phyloP scores from a whole-genome alignment of 2,888 invertebrate genomes.

The Geotrupes spiniger region DNA sequence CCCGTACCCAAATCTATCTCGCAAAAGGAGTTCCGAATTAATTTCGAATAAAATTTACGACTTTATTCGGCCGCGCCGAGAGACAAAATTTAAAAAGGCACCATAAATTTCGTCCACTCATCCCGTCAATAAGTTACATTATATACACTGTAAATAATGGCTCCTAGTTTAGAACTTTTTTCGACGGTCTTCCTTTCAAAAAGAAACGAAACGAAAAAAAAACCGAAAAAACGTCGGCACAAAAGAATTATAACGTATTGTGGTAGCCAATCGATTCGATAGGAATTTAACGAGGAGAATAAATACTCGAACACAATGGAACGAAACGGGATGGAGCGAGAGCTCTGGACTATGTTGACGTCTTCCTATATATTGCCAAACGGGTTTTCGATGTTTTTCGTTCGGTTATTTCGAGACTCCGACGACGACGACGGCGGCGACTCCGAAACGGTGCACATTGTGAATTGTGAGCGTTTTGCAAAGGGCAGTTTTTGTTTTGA shows the following conservation, averaged over 20 bases:
- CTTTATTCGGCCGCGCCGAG: too few species aligned
- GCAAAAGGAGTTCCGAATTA: too few species aligned
- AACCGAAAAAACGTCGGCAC: conserved; percentile 13
- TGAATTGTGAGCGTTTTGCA: conserved; percentile 19
- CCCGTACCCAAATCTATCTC: too few species aligned
- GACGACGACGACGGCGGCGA: too few species aligned
- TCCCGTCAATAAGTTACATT: conserved; percentile 14
- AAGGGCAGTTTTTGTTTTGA: conserved; percentile 12
- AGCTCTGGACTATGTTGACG: conserved; percentile 27
- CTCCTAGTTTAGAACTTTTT: conserved; percentile 21
- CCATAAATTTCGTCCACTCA: conserved; percentile 3
- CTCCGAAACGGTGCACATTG: conserved; percentile 31
- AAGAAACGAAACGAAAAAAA: neutral
- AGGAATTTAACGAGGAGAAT: conserved; percentile 17
- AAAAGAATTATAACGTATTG: conserved; percentile 20
- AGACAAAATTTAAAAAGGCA: too few species aligned
- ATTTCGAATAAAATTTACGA: too few species aligned
- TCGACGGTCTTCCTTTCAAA: conserved; percentile 25
- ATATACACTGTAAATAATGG: conserved; percentile 20
- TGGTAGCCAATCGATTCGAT: conserved; percentile 19
- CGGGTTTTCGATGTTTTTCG: conserved; percentile 31
- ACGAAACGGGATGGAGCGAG: conserved; percentile 21
- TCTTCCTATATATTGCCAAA: conserved; percentile 34
- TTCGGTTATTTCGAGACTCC: conserved; percentile 18
- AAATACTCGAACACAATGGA: conserved; percentile 18